Conservation (phyloP, 2,888 invertebrate species). For the Ormyrus rosae region DNA sequence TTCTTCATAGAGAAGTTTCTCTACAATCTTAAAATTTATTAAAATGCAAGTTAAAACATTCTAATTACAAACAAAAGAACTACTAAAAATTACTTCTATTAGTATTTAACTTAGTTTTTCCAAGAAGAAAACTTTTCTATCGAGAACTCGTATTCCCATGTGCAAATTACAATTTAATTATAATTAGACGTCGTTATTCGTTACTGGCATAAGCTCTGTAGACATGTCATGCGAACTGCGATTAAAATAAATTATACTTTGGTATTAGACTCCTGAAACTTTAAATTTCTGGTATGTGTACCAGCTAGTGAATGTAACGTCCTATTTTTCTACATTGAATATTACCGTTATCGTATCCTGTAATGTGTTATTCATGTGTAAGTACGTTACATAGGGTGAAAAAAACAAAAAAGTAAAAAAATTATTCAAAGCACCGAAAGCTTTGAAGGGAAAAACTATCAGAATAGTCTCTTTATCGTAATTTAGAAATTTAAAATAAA, state of each 20-base stretch:
- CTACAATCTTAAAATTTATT: conserved; percentile 18
- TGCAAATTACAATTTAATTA: conserved; percentile 46
- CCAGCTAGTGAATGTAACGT: conserved; percentile 62
- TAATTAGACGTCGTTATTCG: conserved; percentile 47
- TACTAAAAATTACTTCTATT: background rate
- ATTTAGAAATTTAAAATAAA: conserved; percentile 47
- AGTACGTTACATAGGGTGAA: conserved; percentile 48
- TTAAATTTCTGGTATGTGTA: conserved; percentile 52
- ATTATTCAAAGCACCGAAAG: conserved; percentile 46
- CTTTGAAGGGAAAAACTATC: conserved; percentile 33
- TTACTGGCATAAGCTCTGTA: background rate
- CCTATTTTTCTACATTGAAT: conserved; percentile 73
- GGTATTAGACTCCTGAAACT: conserved; percentile 53
- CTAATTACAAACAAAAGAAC: background rate
- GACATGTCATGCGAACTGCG: conserved; percentile 21
- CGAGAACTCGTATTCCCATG: conserved; percentile 18
- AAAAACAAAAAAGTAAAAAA: conserved; percentile 24
- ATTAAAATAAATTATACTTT: conserved; percentile 44
- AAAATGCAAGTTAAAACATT: conserved; percentile 3
- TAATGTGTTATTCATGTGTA: conserved; percentile 55
- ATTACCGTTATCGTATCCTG: conserved; percentile 57
- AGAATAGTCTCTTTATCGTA: conserved; percentile 48
- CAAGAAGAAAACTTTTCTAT: conserved; percentile 6
- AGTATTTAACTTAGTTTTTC: conserved; percentile 15
- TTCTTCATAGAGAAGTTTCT: conserved; percentile 29